Conservation (phyloP, 2,113 vertebrate genomes). For the Pachycephala philippinensis region DNA sequence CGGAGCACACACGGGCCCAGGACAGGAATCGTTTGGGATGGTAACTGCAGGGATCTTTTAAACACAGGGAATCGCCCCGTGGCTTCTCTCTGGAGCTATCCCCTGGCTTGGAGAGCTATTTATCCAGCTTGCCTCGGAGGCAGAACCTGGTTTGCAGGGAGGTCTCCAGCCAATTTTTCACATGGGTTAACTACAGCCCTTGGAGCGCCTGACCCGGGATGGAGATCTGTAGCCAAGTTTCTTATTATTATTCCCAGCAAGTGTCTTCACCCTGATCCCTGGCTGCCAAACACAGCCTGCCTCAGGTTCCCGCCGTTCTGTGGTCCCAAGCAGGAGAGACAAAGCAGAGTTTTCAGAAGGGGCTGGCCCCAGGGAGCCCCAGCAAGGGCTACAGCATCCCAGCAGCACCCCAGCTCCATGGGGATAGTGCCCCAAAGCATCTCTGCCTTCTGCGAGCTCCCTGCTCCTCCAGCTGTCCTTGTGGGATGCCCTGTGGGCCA, state of each 20-base stretch:
- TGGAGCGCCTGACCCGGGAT: neutral
- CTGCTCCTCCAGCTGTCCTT: neutral
- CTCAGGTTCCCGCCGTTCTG: neutral
- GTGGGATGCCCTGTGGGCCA: neutral
- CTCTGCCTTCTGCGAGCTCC: neutral
- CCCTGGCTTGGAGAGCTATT: neutral
- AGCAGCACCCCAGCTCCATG: neutral
- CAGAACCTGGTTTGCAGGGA: neutral
- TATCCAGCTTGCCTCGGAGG: neutral
- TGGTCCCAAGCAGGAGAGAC: neutral
- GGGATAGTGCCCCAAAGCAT: neutral
- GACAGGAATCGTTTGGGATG: neutral
- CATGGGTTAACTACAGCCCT: neutral
- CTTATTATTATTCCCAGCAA: neutral
- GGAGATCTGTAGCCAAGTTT: neutral
- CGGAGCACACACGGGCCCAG: fast-evolving
- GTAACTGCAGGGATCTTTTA: neutral
- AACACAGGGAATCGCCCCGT: neutral
- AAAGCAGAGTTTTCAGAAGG: neutral
- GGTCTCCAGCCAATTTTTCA: slow-evolving; percentile 26
- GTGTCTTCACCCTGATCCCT: neutral
- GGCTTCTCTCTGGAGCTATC: neutral
- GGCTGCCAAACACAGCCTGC: neutral
- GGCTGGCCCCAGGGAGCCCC: neutral
- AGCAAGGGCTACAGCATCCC: neutral